Conservation (phyloP, 2,888 invertebrate species). For the Callimorpha dominula region DNA sequence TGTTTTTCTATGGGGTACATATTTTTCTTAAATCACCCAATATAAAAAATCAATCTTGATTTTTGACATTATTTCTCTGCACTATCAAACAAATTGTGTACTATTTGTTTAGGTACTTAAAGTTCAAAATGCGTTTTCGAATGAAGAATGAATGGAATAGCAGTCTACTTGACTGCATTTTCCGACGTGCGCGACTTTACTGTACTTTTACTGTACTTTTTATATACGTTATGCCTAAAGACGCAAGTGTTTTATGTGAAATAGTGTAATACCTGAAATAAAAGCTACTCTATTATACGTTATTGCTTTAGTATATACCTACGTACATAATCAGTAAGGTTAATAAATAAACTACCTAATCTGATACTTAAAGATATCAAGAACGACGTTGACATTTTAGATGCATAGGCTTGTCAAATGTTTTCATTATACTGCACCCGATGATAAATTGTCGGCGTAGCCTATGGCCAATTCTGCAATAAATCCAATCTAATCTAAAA, state of each 20-base stretch:
- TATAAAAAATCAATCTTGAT: not conserved
- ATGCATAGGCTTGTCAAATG: not conserved
- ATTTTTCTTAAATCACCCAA: conserved; percentile 10
- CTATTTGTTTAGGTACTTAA: conserved; percentile 26
- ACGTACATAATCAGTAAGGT: not conserved
- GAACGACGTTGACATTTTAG: not conserved
- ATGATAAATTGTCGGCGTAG: not conserved
- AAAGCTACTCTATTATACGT: not conserved
- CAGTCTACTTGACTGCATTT: conserved; percentile 42
- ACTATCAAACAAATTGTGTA: not conserved
- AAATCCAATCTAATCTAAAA: too few species aligned
- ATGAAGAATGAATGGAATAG: conserved; percentile 34
- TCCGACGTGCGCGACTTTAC: conserved; percentile 42
- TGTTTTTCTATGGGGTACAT: conserved; percentile 53
- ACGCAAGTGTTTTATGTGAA: conserved; percentile 21
- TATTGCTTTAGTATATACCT: not conserved
- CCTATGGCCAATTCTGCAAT: not conserved
- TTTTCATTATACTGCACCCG: not conserved
- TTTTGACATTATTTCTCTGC: not conserved
- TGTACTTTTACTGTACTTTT: conserved; percentile 34
- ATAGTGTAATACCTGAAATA: conserved; percentile 2
- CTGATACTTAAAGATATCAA: not conserved
- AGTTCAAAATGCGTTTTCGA: conserved; percentile 35
- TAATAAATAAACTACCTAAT: not conserved
- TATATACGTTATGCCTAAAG: conserved; percentile 20